Evolutionary conservation across 2,888 invertebrate species (phyloP), one percentile per base, ranked within the genome.

Genomic region (Ochropacha duplaris): DNA sequence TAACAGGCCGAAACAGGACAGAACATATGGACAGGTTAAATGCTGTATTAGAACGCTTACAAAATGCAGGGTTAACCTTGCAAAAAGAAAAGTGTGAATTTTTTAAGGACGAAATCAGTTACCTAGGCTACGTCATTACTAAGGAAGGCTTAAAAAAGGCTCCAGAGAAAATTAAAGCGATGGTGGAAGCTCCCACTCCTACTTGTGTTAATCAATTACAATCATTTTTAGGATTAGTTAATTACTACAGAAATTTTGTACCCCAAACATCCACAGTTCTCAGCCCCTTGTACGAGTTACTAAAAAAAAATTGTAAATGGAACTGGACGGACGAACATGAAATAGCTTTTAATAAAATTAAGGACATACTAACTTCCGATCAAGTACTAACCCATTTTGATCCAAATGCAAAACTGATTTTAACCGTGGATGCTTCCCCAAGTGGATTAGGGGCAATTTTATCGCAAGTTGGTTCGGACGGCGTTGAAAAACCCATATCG

Each of bases 361-460:
- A 62, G 54, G 34, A 57, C 0, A 22, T 39, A n/a, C 57, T 66
- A 16, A 16, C 55, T 51, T 12, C 49, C 22, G 60, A 66, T 55
- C 49, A 64, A 26, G 36, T 62, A 54, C 52, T 67, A 1, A 55
- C 60, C 4, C 67, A 67, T 55, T 58, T 57, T n/a, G 54, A 61
- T 55, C 50, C 57, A 8, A 34, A 57, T 0, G 57, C 65, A 14
- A 62, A 57, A 39, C 6, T 71, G 39, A 64, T 66, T 19, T 59
- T 71, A 22, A 70, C 68, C 0, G 67, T 71, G 1, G 71, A 72
- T 50, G 71, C 71, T 11, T 67, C 66, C 0, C 67, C 66, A 8
- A 59, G 31, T 19, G 68, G 68, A 2, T 39, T 72, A 19, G 69
- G 65, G 0, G 65, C 65, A 6, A 55, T 73, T 12, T 56, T 71